Base-by-base conservation (phyloP, 2,797 vertebrate species). In the Presbytis comata region DNA sequence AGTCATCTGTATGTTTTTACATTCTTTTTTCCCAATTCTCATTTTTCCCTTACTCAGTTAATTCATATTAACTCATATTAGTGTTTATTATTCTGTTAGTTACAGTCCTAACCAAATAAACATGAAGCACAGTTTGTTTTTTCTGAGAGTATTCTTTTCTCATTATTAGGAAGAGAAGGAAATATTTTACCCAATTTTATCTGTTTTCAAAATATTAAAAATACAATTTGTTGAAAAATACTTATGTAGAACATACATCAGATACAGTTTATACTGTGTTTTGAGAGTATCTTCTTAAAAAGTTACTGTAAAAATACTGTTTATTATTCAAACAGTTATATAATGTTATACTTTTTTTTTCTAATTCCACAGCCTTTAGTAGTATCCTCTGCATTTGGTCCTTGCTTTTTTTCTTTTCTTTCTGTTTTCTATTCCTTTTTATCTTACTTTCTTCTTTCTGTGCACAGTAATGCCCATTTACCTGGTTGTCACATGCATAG, bases 381-480 rank as follows among this genome's bases (percentile, higher is more conserved):
- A 67, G 33, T 93, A 75, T 89, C 46, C 95, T 96, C n/a, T 87
- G 26, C 30, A 82, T 93, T 97, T 95, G 17, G 9, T 30, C 9
- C 81, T 81, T 57, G 1, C 24, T 85, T 94, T 95, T 50, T 39
- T 89, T 94, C 24, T 75, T 44, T 59, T 82, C 36, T 44, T 61
- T 5, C 14, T 78, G 39, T 91, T 67, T 96, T 89, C 48, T 86
- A 0, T 91, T 84, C 33, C 33, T 93, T 92, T 96, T 89, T 17
- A n/a, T 75, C n/a, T 84, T 55, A 41, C 24, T 67, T 92, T 61
- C 12, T 84, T 94, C n/a, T 74, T 8, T 87, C 53, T 96, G 0
- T 82, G 30, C 87, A 75, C 30, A 82, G 26, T 95, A 93, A 91
- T 94, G 48, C n/a, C 41, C n/a, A 84, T 93, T 97, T 97, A 96